phyloP scores from a whole-genome alignment of 1,140 invertebrate genomes.

The Lepidurus arcticus region DNA sequence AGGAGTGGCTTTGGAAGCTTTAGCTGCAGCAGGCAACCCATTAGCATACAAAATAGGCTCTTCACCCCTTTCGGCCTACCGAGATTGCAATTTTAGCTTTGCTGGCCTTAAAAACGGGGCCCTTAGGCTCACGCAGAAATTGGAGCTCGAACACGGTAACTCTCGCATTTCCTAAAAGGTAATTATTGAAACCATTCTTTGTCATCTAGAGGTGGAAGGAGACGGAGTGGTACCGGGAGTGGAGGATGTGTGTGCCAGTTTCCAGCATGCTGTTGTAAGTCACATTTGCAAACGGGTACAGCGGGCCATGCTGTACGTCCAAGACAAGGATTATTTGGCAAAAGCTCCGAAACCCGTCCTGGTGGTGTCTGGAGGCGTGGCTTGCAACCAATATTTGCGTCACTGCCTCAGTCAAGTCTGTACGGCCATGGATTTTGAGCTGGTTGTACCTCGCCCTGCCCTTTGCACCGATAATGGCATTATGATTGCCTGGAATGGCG shows the following conservation, averaged over 20 bases:
- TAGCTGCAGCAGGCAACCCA: slow-evolving; percentile 65
- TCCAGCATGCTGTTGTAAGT: slow-evolving; percentile 65
- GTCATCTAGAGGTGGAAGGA: slow-evolving; percentile 48
- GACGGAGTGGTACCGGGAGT: slow-evolving; percentile 69
- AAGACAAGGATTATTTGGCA: slow-evolving; percentile 54
- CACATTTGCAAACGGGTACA: slow-evolving; percentile 76
- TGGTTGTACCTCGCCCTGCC: slow-evolving; percentile 69
- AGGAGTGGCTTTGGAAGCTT: slow-evolving; percentile 75
- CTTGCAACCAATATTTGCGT: slow-evolving; percentile 80
- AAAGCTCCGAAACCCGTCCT: slow-evolving; percentile 40
- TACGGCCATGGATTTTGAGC: slow-evolving; percentile 56
- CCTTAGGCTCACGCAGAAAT: slow-evolving; percentile 48
- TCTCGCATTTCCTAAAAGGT: slow-evolving; percentile 17
- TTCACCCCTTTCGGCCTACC: slow-evolving; percentile 52
- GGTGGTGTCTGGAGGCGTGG: slow-evolving; percentile 93
- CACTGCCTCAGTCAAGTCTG: slow-evolving; percentile 62
- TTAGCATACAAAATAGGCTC: slow-evolving; percentile 59
- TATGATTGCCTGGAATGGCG: slow-evolving; percentile 99
- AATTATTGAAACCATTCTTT: slow-evolving; percentile 31
- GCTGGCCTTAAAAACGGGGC: slow-evolving; percentile 61
- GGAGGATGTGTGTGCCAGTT: slow-evolving; percentile 78
- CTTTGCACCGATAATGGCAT: slow-evolving; percentile 96
- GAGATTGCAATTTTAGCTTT: slow-evolving; percentile 81
- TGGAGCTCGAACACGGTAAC: slow-evolving; percentile 57
- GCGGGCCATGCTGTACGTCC: slow-evolving; percentile 70